Conservation (phyloP, 2,888 invertebrate genomes). For the Eurytoma californica region DNA sequence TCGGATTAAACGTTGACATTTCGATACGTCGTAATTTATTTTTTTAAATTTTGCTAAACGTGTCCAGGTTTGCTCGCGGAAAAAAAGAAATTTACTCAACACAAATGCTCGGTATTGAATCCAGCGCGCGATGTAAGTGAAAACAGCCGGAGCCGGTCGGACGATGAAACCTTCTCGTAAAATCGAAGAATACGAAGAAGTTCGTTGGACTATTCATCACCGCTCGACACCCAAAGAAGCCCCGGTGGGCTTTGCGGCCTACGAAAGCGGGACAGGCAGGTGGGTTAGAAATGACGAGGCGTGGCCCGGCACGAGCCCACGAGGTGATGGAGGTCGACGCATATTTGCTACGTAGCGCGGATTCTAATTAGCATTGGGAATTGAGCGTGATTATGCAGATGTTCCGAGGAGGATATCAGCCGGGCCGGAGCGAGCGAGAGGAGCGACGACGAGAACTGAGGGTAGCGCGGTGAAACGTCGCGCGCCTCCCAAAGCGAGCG, state of each 20-base stretch:
- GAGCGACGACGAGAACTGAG: background rate
- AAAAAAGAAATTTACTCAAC: too few relatives aligned
- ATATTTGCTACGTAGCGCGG: slow-evolving; percentile 67
- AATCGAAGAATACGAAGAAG: background rate
- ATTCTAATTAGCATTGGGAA: slow-evolving; percentile 74
- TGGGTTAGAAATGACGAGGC: slow-evolving; percentile 52
- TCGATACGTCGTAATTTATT: too few relatives aligned
- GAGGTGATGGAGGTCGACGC: slow-evolving; percentile 68
- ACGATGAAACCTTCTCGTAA: background rate
- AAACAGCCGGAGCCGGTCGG: background rate
- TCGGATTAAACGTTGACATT: too few relatives aligned
- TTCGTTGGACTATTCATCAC: background rate
- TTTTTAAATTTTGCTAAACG: too few relatives aligned
- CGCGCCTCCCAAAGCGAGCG: slow-evolving; percentile 12
- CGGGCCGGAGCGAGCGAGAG: slow-evolving; percentile 49
- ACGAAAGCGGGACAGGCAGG: background rate
- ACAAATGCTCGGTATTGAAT: too few relatives aligned
- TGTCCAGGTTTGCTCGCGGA: too few relatives aligned
- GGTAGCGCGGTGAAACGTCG: background rate
- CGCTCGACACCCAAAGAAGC: slow-evolving; percentile 20
- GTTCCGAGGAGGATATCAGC: slow-evolving; percentile 67
- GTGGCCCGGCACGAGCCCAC: slow-evolving; percentile 51
- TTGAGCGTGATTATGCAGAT: slow-evolving; percentile 73
- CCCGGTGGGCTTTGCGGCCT: background rate
- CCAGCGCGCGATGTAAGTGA: background rate